Evolutionary conservation across 2,113 vertebrate genomes (phyloP).

Genomic region (Ploceus nigricollis): DNA sequence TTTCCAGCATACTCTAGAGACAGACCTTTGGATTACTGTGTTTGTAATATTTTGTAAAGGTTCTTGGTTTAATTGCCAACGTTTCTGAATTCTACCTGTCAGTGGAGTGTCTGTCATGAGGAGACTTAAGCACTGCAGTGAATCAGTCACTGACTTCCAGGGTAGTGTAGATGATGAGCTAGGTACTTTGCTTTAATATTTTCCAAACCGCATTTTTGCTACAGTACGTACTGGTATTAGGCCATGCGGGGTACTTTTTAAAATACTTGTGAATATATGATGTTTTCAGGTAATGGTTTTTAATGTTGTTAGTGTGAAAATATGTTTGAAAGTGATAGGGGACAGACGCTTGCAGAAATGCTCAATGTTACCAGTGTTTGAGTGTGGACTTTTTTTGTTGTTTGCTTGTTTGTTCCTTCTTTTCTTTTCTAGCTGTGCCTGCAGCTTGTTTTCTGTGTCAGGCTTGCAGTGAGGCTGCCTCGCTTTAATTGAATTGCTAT

Average conservation of each 20-base stretch:
- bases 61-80: neutral
- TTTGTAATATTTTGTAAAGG: neutral
- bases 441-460: neutral
- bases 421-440: neutral
- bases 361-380: neutral
- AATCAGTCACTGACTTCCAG: neutral
- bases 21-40: neutral
- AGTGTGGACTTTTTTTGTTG: accelerated
- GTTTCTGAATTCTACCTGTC: neutral
- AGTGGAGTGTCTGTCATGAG: neutral
- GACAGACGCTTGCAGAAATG: neutral
- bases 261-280: neutral
- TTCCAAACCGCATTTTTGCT: neutral
- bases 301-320: neutral
- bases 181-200: neutral
- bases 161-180: neutral
- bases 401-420: neutral
- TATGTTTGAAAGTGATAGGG: neutral
- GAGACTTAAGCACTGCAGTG: neutral
- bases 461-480: neutral
- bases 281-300: neutral
- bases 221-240: neutral
- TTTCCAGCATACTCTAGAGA: neutral
- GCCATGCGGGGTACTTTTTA: neutral
- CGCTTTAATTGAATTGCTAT: neutral